Evolutionary conservation across 2,797 vertebrate genomes (phyloP), one percentile per base, ranked within the genome.

Genomic region (Selene dorsalis): DNA sequence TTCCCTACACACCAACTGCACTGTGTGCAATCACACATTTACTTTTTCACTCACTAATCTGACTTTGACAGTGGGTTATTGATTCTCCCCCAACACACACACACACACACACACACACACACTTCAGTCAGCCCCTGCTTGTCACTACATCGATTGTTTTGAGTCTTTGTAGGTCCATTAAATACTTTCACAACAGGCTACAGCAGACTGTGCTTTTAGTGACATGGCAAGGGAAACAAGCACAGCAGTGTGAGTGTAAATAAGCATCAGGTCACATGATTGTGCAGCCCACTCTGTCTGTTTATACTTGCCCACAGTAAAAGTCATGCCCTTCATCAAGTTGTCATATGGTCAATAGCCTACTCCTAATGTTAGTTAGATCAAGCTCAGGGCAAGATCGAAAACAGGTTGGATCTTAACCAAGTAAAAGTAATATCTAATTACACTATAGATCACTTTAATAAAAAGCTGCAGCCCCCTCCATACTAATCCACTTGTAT

Each of bases 321-420:
- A 84, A 88, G 78, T 84, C 83, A 70, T 90, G 59, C 63, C 85
- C 83, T 87, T 84, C 70, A 84, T 86, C 79, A 86, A 56, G 78
- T 48, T 87, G 85, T 85, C 88, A 89, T 80, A 80, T 80, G 77
- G 72, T 90, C 88, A 84, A 88, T 85, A 30, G n/a, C n/a, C n/a
- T 30, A 84, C 28, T 20, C 18, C 61, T 65, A 78, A 80, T 77
- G 77, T 58, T 55, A 20, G 80, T 70, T 70, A 69, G 82, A 80
- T 84, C 76, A 79, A 41, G 52, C 24, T 57, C 72, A 52, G 73
- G 28, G 64, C 53, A 24, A 55, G 73, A 69, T 81, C 62, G 61
- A 87, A 80, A 78, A 14, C 72, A 57, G 48, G 30, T 48, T 84
- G 79, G 76, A 73, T 68, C 30, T 48, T 1, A 72, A 52, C 38